Conservation (phyloP, 1,140 invertebrate species). For the Lerema accius region DNA sequence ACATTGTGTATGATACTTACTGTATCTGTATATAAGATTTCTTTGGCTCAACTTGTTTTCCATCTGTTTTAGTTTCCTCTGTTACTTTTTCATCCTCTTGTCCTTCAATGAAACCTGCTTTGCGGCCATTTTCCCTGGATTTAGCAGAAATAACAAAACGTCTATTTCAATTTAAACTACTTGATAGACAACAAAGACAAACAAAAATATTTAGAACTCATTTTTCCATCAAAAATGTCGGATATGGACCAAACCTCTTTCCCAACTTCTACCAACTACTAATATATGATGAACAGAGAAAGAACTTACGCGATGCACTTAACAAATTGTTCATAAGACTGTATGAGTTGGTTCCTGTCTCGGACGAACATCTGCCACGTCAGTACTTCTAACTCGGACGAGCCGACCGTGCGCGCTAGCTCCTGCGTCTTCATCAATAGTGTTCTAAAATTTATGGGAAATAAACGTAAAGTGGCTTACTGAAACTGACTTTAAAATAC, state of each 20-base stretch:
- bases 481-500: too few species aligned
- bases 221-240: too few species aligned
- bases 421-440: conserved; percentile 47
- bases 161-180: too few species aligned
- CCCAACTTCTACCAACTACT: too few species aligned
- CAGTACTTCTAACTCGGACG: conserved; percentile 44
- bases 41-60: conserved; percentile 39
- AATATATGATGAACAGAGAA: conserved; percentile 14
- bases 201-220: background rate
- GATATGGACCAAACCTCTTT: too few species aligned
- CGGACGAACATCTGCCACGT: conserved; percentile 55
- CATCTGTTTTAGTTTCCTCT: conserved; percentile 33
- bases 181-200: conserved; percentile 30
- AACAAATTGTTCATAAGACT: conserved; percentile 54
- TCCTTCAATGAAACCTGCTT: conserved; percentile 44
- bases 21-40: conserved; percentile 61
- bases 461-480: background rate
- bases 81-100: conserved; percentile 33
- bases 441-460: conserved; percentile 37
- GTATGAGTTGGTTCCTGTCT: conserved; percentile 49
- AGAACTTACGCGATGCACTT: conserved; percentile 51
- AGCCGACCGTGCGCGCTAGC: conserved; percentile 50
- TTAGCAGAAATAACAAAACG: too few species aligned
- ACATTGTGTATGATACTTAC: conserved; percentile 55
- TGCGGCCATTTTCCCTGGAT: conserved; percentile 57